Evolutionary conservation across 2,113 vertebrate species (phyloP).

Genomic region (Oncorhynchus keta): DNA sequence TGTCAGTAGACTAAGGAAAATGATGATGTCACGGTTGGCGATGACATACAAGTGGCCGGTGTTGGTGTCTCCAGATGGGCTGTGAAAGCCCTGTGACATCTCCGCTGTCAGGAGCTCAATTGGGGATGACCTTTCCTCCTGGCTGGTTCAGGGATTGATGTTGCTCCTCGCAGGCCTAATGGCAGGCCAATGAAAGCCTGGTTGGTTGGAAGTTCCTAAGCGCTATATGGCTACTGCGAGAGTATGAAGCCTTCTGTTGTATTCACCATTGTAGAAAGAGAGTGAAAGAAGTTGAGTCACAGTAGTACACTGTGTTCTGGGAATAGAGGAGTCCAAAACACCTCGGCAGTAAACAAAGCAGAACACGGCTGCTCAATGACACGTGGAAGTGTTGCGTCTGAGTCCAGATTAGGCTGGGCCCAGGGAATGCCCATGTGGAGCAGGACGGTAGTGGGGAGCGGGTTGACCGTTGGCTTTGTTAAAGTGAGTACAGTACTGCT

Average conservation of each 20-base stretch:
- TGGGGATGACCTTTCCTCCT: constrained; percentile 53
- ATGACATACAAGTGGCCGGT: constrained; percentile 26
- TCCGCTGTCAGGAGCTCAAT: constrained; percentile 39
- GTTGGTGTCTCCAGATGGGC: constrained; percentile 45
- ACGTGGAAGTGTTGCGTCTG: constrained; percentile 31
- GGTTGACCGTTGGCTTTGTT: not conserved
- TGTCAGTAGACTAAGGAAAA: constrained; percentile 13
- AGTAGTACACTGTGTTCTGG: constrained; percentile 8
- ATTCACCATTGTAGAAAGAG: not conserved
- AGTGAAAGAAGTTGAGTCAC: constrained; percentile 16
- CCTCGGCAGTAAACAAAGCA: constrained; percentile 31
- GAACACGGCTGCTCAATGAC: constrained; percentile 54
- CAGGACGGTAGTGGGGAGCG: constrained; percentile 17
- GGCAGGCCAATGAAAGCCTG: constrained; percentile 21
- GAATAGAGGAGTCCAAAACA: constrained; percentile 29
- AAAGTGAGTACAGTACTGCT: constrained; percentile 32
- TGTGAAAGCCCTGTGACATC: constrained; percentile 49
- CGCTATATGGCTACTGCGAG: not conserved
- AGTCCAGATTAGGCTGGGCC: constrained; percentile 26
- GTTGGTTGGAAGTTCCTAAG: constrained; percentile 11
- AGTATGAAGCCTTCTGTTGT: no score
- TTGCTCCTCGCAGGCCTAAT: constrained; percentile 49
- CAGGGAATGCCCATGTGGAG: constrained; percentile 42
- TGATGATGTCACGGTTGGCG: constrained; percentile 29
- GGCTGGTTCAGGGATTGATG: constrained; percentile 41